Evolutionary conservation across 2,888 invertebrate genomes (phyloP), one percentile per base, ranked within the genome.

Genomic region (Antitype chi): DNA sequence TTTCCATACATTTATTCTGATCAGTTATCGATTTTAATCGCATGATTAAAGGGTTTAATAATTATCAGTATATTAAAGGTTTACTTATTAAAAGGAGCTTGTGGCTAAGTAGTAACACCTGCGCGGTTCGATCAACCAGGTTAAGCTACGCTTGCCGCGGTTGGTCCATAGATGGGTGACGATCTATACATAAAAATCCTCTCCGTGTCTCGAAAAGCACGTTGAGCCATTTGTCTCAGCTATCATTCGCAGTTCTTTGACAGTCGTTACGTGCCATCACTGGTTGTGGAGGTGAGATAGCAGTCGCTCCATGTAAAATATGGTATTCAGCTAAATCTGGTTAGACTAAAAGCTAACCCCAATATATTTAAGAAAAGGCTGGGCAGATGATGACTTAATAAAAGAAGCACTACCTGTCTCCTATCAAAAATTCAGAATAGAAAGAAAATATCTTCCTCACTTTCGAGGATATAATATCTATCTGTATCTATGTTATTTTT

Each of bases 401-500:
- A 47, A 32, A 28, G 3, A 4, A 32, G 17, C n/a, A 20, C 2
- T 8, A 23, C 20, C 28, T 28, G 15, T 43, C 17, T 43, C n/a
- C 8, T 59, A 68, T 32, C 7, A 68, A n/a, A n/a, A 25, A 49
- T 0, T 20, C 15, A 49, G 1, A 25, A 7, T 25, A 32, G 4
- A 25, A 23, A 68, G 9, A 59, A 9, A 47, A 74, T 57, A 68
- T 52, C 47, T 63, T 47, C 43, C n/a, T 6, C 23, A 57, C 38
- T 47, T 53, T 63, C 25, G 20, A 64, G 52, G 5, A 53, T n/a
- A 55, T n/a, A 70, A 69, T 70, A 78, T 69, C 20, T 32, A 59
- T 81, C 15, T 80, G 38, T 76, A 32, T 52, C 66, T 76, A 32
- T 70, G 57, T 70, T 60, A 80, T 60, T 70, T 83, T 81, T 70